Base-by-base conservation (phyloP, 2,113 vertebrate genomes). In the Todiramphus saurophagus region DNA sequence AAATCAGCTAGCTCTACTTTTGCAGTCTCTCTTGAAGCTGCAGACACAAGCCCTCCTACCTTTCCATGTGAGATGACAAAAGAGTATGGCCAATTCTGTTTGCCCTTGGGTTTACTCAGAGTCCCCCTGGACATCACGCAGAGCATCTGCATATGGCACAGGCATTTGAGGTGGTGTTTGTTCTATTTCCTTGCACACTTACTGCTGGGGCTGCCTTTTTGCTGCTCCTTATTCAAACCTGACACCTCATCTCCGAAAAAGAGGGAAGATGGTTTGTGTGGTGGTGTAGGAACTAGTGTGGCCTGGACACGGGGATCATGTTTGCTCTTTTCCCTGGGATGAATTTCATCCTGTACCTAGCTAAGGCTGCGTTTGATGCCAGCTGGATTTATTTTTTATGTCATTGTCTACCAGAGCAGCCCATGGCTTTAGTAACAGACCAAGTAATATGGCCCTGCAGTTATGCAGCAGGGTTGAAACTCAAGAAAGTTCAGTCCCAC, bases 81-180 rank as follows among this genome's bases (percentile, higher is more conserved):
- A 85, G 35, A 83, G 16, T 27, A 30, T 50, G 37, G 66, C 27
- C 19, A 69, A 10, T 86, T 79, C 74, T 68, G 3, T 53, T 89
- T 53, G 41, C 31, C 67, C 62, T 87, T 70, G 31, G 28, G 9
- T 76, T 82, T 83, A n/a, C 25, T 82, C 19, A 43, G 46, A 63
- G 27, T 4, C 3, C 3, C 15, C 14, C 14, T 0, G 0, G 17
- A 19, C 8, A 28, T 55, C 11, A n/a, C 16, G 14, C 41, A 66
- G 37, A n/a, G 19, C 9, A 31, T 35, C 60, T 60, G 24, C 30
- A 67, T 67, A 43, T 27, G 37, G n/a, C 44, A 66, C 39, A 56
- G 43, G 7, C 16, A 33, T 58, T 51, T 55, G 35, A 18, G 27
- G 2, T 2, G 7, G 7, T 11, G 10, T 25, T 84, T 48, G 23